phyloP scores from a whole-genome alignment of 2,888 invertebrate genomes.

The Carpatolechia fugitivella region DNA sequence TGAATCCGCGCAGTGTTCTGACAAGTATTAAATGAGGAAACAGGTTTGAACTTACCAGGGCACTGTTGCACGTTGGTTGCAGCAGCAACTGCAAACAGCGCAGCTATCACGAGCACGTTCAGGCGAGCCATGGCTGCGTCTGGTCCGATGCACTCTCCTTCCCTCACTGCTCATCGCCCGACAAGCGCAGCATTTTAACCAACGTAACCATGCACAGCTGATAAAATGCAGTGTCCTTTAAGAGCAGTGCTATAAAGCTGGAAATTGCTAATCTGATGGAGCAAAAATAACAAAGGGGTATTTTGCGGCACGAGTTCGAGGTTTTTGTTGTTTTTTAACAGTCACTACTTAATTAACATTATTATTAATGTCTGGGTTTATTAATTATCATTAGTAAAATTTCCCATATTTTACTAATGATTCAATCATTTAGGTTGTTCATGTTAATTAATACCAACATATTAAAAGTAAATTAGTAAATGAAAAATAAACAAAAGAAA shows the following conservation, averaged over 20 bases:
- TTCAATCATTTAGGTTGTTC: too few relatives aligned
- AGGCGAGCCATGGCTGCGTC: conserved; percentile 51
- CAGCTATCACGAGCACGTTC: conserved; percentile 49
- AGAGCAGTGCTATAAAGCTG: not conserved
- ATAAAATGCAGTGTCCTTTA: not conserved
- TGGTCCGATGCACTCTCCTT: conserved; percentile 23
- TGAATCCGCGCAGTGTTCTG: not conserved
- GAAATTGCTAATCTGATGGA: too few relatives aligned
- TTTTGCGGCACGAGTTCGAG: too few relatives aligned
- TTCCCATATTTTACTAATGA: too few relatives aligned
- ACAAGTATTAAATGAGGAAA: not conserved
- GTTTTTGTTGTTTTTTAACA: too few relatives aligned
- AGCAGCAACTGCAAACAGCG: conserved; percentile 41
- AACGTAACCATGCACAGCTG: not conserved
- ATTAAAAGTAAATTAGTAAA: too few relatives aligned
- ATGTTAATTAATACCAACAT: too few relatives aligned
- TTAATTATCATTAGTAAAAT: too few relatives aligned
- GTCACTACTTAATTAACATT: too few relatives aligned
- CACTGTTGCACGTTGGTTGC: conserved; percentile 62
- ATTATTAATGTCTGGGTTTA: too few relatives aligned
- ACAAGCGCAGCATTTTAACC: not conserved
- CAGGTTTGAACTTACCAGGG: conserved; percentile 46
- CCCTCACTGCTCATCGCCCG: not conserved
- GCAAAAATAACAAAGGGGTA: too few relatives aligned
- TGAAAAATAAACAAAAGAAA: too few relatives aligned